phyloP scores from a whole-genome alignment of 2,888 invertebrate species.

The Ryuthela nishihirai region DNA sequence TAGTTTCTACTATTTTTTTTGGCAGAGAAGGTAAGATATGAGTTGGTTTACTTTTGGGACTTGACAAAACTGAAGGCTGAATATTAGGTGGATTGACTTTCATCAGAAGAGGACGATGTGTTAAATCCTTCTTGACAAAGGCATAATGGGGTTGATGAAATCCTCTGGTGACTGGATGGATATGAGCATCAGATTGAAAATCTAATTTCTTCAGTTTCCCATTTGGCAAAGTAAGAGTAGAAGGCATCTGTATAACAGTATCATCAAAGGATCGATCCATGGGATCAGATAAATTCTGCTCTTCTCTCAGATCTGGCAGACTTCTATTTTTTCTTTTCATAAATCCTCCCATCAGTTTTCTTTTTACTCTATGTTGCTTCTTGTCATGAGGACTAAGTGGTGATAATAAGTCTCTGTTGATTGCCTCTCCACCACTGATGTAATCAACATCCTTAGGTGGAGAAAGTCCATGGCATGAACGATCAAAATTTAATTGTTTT shows the following conservation, averaged over 20 bases:
- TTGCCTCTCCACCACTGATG: slow-evolving; percentile 4
- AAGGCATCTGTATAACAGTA: slow-evolving; percentile 27
- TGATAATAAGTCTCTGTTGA: slow-evolving; percentile 17
- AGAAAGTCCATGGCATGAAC: not conserved
- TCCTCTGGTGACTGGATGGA: slow-evolving; percentile 22
- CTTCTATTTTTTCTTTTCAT: slow-evolving; percentile 83
- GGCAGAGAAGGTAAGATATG: slow-evolving; percentile 23
- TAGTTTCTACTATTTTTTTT: slow-evolving; percentile 13
- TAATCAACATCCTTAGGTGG: not conserved
- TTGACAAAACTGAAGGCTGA: slow-evolving; percentile 8
- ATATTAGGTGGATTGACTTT: slow-evolving; percentile 41
- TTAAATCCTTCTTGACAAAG: slow-evolving; percentile 38
- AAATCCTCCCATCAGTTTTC: slow-evolving; percentile 85
- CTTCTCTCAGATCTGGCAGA: slow-evolving; percentile 86
- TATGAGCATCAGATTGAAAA: slow-evolving; percentile 9
- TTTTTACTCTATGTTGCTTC: slow-evolving; percentile 83
- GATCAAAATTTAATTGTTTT: no score
- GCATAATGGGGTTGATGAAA: slow-evolving; percentile 41
- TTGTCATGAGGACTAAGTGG: slow-evolving; percentile 53
- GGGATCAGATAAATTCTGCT: slow-evolving; percentile 45
- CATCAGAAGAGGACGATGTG: slow-evolving; percentile 36
- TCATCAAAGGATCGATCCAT: slow-evolving; percentile 33
- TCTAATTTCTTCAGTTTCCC: slow-evolving; percentile 15
- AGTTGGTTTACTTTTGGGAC: slow-evolving; percentile 14
- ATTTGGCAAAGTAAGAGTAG: slow-evolving; percentile 16